A percentile compares a stretch with the other conserved stretches of the same genome.
Conservation (phyloP, 2,113 vertebrate genomes). For the Chaetorhynchus papuensis region DNA sequence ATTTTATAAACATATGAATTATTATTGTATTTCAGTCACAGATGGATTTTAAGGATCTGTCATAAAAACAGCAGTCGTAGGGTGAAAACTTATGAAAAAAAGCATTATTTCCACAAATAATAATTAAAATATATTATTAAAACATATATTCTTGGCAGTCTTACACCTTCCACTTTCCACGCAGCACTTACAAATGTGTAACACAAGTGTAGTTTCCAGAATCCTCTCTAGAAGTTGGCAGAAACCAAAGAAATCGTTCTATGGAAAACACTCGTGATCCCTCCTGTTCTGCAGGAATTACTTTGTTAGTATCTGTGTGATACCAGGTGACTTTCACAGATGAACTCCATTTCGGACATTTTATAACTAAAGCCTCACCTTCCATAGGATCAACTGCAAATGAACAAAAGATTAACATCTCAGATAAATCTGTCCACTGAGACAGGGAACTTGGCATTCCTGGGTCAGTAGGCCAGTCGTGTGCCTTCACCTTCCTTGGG, state of each 20-base stretch:
- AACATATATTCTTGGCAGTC: background rate
- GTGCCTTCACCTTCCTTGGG: background rate
- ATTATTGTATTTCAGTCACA: background rate
- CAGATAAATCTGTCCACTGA: background rate
- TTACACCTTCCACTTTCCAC: background rate
- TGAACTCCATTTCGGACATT: background rate
- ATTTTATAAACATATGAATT: background rate
- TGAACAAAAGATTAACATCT: background rate
- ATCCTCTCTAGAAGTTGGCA: conserved; percentile 57
- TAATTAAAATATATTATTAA: background rate
- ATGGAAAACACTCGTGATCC: conserved; percentile 35
- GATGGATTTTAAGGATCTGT: background rate
- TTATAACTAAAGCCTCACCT: conserved; percentile 70
- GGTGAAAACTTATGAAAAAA: background rate
- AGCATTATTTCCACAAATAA: background rate
- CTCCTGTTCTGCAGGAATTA: conserved; percentile 27
- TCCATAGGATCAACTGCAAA: conserved; percentile 63
- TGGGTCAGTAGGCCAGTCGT: background rate
- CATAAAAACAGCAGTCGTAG: background rate
- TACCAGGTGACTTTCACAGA: conserved; percentile 51
- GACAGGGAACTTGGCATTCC: background rate
- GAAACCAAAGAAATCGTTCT: conserved; percentile 56
- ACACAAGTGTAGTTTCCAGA: conserved; percentile 69
- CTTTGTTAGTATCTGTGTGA: background rate
- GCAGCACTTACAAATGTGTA: conserved; percentile 54